These are phyloP conservation scores for Halichoeres trimaculatus DNA, from an alignment of 2,113 vertebrate genomes.

Conservation along the genomic window DNA sequence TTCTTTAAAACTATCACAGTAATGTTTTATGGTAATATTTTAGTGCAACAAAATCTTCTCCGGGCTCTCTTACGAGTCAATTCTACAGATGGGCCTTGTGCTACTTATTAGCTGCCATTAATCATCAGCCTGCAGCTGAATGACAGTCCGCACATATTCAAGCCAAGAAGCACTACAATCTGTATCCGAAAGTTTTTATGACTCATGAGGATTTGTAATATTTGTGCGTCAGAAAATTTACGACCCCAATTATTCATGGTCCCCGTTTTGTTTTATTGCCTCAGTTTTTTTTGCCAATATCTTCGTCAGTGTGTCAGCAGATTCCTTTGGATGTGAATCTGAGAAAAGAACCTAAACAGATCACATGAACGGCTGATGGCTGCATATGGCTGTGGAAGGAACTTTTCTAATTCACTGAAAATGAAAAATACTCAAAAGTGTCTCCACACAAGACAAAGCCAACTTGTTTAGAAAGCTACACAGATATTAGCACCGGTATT, in stretches of 20 bases:
- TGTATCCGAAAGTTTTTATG: slow-evolving; percentile 83
- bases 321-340: slow-evolving; percentile 76
- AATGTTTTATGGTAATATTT: neutral
- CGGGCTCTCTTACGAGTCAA: neutral
- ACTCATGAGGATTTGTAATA: slow-evolving; percentile 76
- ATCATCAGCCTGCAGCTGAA: slow-evolving; percentile 24
- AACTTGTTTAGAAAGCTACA: slow-evolving; percentile 57
- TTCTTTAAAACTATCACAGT: neutral
- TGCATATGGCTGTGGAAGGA: slow-evolving; percentile 4
- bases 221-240: slow-evolving; percentile 78
- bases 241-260: slow-evolving; percentile 73
- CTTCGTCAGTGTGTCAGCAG: slow-evolving; percentile 68
- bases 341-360: slow-evolving; percentile 61
- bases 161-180: slow-evolving; percentile 77
- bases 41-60: neutral
- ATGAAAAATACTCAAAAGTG: neutral
- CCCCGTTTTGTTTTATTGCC: slow-evolving; percentile 70
- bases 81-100: slow-evolving; percentile 30
- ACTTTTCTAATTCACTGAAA: slow-evolving; percentile 3
- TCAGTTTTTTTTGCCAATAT: slow-evolving; percentile 70
- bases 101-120: slow-evolving; percentile 30
- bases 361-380: slow-evolving; percentile 34
- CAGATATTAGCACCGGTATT: slow-evolving; percentile 61
- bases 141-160: slow-evolving; percentile 33
- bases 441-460: neutral